Base-by-base conservation (phyloP, 1,140 invertebrate genomes). In the Orchesella cincta region DNA sequence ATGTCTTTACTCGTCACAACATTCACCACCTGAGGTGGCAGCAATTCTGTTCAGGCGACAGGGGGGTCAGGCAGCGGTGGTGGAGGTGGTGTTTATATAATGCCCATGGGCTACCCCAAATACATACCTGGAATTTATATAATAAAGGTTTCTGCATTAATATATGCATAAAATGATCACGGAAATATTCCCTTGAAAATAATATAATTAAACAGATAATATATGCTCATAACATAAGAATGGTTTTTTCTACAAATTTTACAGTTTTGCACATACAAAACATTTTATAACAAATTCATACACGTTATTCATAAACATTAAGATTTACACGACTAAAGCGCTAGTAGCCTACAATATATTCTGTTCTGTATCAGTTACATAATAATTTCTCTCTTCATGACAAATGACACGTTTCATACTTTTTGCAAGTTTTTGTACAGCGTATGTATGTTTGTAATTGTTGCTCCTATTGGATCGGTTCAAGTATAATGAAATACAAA, bases 261-360 rank as follows among this genome's bases (percentile, higher is more conserved):
- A n/a, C n/a, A n/a, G n/a, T n/a, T n/a, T n/a, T n/a, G n/a, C n/a
- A n/a, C n/a, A n/a, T n/a, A n/a, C n/a, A n/a, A n/a, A n/a, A n/a
- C n/a, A n/a, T n/a, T n/a, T n/a, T n/a, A n/a, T n/a, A n/a, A n/a
- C n/a, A n/a, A n/a, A n/a, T n/a, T n/a, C n/a, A n/a, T n/a, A n/a
- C n/a, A n/a, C n/a, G 23, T 31, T 29, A 29, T 31, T 29, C 33
- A 67, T 31, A 67, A 67, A 5, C 23, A n/a, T 46, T 26, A 23
- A n/a, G 26, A 67, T n/a, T n/a, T 5, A 67, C 26, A 67, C 62
- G 62, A 67, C 62, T 67, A 67, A 67, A 67, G 62, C 62, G 31
- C 26, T 67, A 29, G 62, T 67, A 67, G 62, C 62, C 62, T 57
- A 57, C 8, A 46, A 12, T 20, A 46, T 8, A 12, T 46, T 46